phyloP scores from a whole-genome alignment of 2,113 vertebrate species.

The Peromyscus californicus region DNA sequence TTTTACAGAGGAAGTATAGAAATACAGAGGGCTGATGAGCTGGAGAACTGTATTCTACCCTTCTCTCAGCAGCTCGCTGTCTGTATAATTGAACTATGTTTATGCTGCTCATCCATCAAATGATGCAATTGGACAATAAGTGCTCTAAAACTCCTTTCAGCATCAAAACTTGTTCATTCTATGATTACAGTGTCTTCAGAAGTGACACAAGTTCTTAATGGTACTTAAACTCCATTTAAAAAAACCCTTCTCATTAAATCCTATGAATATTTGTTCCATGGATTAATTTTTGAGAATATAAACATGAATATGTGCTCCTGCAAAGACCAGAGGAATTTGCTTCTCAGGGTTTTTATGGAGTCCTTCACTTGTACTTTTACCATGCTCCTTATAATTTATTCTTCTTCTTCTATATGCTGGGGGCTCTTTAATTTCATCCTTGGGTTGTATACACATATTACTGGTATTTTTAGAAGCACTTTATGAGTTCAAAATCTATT shows the following conservation, averaged over 20 bases:
- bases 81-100: not conserved
- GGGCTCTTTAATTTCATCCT: constrained; percentile 87
- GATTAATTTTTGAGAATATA: constrained; percentile 51
- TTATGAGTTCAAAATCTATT: constrained; percentile 90
- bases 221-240: not conserved
- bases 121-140: not conserved
- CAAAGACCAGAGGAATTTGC: constrained; percentile 38
- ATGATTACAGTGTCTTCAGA: constrained; percentile 34
- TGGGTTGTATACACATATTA: constrained; percentile 83
- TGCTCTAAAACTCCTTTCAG: constrained; percentile 41
- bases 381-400: constrained; percentile 66
- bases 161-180: not conserved
- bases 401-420: constrained; percentile 73
- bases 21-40: not conserved
- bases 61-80: not conserved
- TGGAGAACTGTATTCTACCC: not conserved
- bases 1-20: not conserved
- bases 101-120: not conserved
- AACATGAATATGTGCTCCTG: constrained; percentile 39
- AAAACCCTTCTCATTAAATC: constrained; percentile 49
- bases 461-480: constrained; percentile 89
- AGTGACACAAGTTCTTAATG: constrained; percentile 42
- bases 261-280: constrained; percentile 43
- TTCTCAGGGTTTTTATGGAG: not conserved
- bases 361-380: constrained; percentile 43